phyloP scores from a whole-genome alignment of 2,113 vertebrate genomes.

The Calypte anna region DNA sequence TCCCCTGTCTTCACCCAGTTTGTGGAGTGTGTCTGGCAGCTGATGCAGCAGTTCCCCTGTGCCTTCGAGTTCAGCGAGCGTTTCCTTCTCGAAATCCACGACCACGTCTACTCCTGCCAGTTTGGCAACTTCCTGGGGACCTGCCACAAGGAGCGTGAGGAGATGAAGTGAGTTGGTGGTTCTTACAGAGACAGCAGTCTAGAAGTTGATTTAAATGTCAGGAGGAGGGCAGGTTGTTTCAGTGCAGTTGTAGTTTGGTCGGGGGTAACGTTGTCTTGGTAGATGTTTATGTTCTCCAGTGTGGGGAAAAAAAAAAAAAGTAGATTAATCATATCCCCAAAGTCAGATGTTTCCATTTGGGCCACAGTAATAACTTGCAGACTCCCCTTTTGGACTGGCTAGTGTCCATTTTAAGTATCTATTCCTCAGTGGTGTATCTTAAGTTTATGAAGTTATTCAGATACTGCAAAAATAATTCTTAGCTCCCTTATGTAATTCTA shows the following conservation, averaged over 20 bases:
- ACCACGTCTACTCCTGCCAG: constrained; percentile 84
- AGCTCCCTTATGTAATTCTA: not conserved
- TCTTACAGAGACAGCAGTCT: not conserved
- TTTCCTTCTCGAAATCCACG: constrained; percentile 82
- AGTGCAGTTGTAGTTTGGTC: not conserved
- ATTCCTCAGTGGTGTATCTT: not conserved
- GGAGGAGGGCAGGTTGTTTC: not conserved
- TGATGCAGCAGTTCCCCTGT: constrained; percentile 84
- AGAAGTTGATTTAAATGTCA: not conserved
- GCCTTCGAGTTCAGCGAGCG: constrained; percentile 82
- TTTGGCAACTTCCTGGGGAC: constrained; percentile 89
- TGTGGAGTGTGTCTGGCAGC: constrained; percentile 84
- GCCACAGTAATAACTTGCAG: not conserved
- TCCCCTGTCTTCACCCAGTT: constrained; percentile 88
- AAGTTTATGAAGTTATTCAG: not conserved
- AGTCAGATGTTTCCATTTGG: not conserved
- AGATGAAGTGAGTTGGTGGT: constrained; percentile 75
- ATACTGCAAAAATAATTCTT: not conserved
- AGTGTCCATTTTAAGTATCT: not conserved
- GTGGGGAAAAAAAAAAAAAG: not conserved
- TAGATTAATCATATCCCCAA: not conserved
- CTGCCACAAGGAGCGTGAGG: constrained; percentile 80
- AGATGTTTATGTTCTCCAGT: not conserved
- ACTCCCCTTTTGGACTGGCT: not conserved
- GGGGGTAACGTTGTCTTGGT: not conserved